Evolutionary conservation across 1,140 invertebrate genomes (phyloP).

Genomic region (Lordiphosa stackelbergi): DNA sequence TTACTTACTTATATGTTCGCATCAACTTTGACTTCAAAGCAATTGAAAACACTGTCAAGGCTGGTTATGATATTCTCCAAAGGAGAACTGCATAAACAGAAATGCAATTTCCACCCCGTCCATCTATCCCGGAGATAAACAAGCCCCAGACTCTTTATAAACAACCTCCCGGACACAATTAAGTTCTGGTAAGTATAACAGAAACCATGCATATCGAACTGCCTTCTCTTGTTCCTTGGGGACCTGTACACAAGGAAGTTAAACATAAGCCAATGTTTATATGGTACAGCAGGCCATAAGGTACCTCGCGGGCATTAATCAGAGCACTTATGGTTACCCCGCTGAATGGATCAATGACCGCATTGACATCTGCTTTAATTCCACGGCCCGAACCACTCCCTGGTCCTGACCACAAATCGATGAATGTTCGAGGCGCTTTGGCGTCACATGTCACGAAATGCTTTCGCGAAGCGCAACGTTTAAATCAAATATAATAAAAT

Average conservation of each 20-base stretch:
- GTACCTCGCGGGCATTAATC: constrained; percentile 47
- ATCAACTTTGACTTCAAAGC: constrained; percentile 14
- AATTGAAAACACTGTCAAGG: constrained; percentile 26
- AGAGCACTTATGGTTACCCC: constrained; percentile 28
- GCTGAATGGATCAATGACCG: constrained; percentile 51
- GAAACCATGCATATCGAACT: constrained; percentile 8
- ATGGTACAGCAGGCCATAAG: constrained; percentile 33
- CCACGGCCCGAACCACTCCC: constrained; percentile 39
- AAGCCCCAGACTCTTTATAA: constrained; percentile 27
- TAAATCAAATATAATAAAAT: constrained; percentile 69
- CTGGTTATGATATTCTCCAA: constrained; percentile 12
- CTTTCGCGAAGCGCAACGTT: constrained; percentile 29
- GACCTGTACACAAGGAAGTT: constrained; percentile 32
- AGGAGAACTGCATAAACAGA: constrained; percentile 38
- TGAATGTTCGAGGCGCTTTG: not conserved
- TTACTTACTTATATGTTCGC: too few relatives aligned
- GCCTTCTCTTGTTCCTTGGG: constrained; percentile 26
- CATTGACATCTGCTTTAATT: constrained; percentile 62
- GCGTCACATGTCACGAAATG: constrained; percentile 29
- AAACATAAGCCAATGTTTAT: constrained; percentile 48
- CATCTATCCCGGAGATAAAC: constrained; percentile 40
- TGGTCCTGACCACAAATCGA: constrained; percentile 50
- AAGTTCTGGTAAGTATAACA: constrained; percentile 6
- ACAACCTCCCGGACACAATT: constrained; percentile 16
- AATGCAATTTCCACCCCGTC: constrained; percentile 9